Evolutionary conservation across 2,113 vertebrate species (phyloP), one percentile per base, ranked within the genome.

Genomic region (Grammomys dolichurus): DNA sequence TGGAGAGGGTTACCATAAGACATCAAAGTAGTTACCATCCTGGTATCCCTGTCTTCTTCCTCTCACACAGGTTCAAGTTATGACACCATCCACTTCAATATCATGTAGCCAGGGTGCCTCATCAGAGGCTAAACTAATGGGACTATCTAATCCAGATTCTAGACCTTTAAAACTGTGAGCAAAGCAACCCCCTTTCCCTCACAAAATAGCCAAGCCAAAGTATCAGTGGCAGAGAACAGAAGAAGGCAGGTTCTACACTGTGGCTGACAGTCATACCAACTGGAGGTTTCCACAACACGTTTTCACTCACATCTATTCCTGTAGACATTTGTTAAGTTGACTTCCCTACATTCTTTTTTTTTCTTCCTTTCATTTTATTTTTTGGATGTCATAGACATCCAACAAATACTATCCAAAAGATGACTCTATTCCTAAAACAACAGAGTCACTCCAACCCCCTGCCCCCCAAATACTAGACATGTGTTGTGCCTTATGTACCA

Each of bases 391-490:
- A 26, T 13, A 11, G 46, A 7, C 17, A 86, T 67, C 7, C 11
- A 93, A 60, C 16, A 87, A 26, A 81, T 16, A n/a, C 33, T 60
- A 73, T 87, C 69, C 69, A 48, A 17, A 93, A 88, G 76, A 58
- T 26, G 63, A 54, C 20, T 72, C 46, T 92, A 17, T 96, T 51
- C 72, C 80, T 87, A 87, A 48, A 80, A 92, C n/a, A 48, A 63
- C 26, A 88, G 22, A 72, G 56, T 93, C 43, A 73, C 10, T 48
- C 48, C 0, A 77, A 22, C 19, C 58, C 58, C 17, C 58, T 4
- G 4, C 58, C 63, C 12, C 63, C 13, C 28, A 84, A 84, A 20
- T 72, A 33, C 58, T 73, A 33, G 51, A 81, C 17, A 40, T 14
- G 40, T 65, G 24, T 43, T 33, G 72, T 58, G 60, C 19, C 9